Conservation (phyloP, 2,113 vertebrate genomes). For the Parotia lawesii region DNA sequence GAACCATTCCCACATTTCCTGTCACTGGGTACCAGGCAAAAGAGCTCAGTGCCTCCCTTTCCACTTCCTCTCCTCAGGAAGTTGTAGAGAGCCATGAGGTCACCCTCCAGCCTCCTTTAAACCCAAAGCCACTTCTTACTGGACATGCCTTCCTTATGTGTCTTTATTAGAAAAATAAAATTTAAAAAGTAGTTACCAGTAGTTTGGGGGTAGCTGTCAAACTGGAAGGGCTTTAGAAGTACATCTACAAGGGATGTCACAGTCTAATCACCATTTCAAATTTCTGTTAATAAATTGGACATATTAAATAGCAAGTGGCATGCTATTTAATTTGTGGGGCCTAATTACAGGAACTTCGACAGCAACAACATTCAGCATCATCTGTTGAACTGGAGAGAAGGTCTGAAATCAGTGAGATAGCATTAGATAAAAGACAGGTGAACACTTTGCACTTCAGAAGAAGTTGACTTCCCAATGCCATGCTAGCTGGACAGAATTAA, state of each 20-base stretch:
- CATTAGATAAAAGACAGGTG: neutral
- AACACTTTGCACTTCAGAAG: neutral
- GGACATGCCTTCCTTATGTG: neutral
- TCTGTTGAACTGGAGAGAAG: neutral
- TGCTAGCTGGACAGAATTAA: neutral
- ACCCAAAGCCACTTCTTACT: neutral
- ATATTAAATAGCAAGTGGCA: neutral
- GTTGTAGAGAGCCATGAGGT: neutral
- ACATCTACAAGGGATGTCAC: neutral
- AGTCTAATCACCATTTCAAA: neutral
- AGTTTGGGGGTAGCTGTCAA: neutral
- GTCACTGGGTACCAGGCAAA: neutral
- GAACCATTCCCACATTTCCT: neutral
- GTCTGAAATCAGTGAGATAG: neutral
- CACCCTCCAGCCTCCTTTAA: neutral
- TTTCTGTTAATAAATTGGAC: neutral
- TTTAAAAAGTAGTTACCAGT: neutral
- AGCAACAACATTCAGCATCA: neutral
- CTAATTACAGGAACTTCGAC: neutral
- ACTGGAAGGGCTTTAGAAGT: neutral
- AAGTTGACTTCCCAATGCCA: neutral
- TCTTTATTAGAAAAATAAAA: neutral
- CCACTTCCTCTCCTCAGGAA: neutral
- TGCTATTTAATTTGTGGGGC: neutral
- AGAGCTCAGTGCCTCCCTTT: neutral